phyloP scores from a whole-genome alignment of 2,888 invertebrate genomes.

The Eubasilissa splendida region DNA sequence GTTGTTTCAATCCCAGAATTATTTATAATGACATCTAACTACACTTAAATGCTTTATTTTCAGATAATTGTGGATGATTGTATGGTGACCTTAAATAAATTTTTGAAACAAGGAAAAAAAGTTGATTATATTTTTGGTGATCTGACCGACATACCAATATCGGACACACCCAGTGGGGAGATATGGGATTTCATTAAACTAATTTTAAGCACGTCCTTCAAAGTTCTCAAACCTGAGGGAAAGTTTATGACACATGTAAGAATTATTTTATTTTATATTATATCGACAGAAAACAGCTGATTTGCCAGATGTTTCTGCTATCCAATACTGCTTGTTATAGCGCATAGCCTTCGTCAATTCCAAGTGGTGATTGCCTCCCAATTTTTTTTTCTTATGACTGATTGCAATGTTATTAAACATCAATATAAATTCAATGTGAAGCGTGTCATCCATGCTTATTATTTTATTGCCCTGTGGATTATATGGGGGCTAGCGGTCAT shows the following conservation, averaged over 20 bases:
- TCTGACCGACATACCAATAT: constrained; percentile 93
- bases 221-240: constrained; percentile 85
- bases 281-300: no score
- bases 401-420: no score
- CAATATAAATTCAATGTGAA: no score
- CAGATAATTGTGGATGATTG: constrained; percentile 94
- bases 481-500: no score
- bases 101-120: constrained; percentile 83
- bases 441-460: no score
- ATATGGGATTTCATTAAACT: constrained; percentile 91
- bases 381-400: no score
- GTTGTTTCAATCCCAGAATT: background rate
- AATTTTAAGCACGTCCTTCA: constrained; percentile 86
- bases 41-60: constrained; percentile 58
- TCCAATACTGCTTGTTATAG: no score
- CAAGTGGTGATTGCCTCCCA: no score
- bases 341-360: no score
- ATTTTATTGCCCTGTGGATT: no score
- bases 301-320: no score
- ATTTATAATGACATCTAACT: background rate
- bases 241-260: constrained; percentile 92
- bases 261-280: constrained; percentile 56
- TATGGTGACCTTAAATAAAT: constrained; percentile 85
- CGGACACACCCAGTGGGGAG: constrained; percentile 85
- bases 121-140: constrained; percentile 96